phyloP scores from a whole-genome alignment of 1,140 invertebrate genomes.

The Cyrtorhinus lividipennis region DNA sequence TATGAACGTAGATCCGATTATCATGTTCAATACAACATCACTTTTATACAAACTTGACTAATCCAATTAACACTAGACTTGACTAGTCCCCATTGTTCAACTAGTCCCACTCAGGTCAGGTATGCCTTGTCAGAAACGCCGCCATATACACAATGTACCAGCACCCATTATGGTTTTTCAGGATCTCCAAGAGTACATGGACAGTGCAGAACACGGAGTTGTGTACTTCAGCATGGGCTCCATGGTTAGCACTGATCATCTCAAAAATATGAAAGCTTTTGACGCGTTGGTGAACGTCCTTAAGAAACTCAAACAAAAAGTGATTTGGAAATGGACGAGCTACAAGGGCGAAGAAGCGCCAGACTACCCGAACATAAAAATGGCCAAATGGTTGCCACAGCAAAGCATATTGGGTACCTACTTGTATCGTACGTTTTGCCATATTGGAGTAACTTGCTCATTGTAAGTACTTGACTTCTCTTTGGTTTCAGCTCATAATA shows the following conservation, averaged over 20 bases:
- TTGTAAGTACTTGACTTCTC: background rate
- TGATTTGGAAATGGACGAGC: background rate
- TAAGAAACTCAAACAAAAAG: background rate
- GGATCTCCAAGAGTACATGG: background rate
- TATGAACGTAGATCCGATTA: no score
- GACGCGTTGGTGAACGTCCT: background rate
- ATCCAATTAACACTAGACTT: no score
- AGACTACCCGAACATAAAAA: background rate
- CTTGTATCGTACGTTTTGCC: no score
- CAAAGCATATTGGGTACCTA: background rate
- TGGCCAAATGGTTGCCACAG: background rate
- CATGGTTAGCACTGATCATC: background rate
- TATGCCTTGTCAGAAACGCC: no score
- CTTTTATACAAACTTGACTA: no score
- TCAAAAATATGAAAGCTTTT: background rate
- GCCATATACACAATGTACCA: no score
- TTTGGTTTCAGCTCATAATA: constrained; percentile 29
- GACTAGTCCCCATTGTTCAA: no score
- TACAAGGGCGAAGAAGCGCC: background rate
- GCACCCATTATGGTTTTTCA: background rate
- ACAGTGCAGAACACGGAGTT: background rate
- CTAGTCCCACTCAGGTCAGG: no score
- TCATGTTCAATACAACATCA: no score
- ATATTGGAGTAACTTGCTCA: no score
- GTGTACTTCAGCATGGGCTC: background rate